Evolutionary conservation across 2,797 vertebrate species (phyloP), one percentile per base, ranked within the genome.

Genomic region (Hafferia zeledoni): DNA sequence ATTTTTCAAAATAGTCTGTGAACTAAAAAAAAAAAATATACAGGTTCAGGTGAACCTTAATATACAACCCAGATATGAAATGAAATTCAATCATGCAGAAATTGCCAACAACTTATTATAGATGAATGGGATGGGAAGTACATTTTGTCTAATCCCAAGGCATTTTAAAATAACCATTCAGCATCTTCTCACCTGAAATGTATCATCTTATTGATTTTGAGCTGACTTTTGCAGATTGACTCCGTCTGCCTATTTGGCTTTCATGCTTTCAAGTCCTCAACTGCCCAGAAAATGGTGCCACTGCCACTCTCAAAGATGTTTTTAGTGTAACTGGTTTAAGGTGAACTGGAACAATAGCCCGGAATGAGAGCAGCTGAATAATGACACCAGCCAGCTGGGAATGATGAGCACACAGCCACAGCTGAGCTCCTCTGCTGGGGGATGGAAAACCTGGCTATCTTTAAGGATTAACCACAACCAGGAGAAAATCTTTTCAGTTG

Each of bases 141-240:
- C 80, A 83, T 94, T 96, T 95, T 93, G 18, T 83, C 74, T 94
- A 90, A 94, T 96, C 93, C 85, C 85, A 83, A 87, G 83, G 60
- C 77, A 82, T 91, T 95, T 93, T 39, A 93, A 87, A 92, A 90
- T 80, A 97, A 81, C 81, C 63, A 8, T 89, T 96, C 88, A 83
- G 93, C 78, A 72, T 93, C 91, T 93, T 93, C 93, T 92, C 65
- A 93, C 92, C 69, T 94, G 94, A 90, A 85, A 96, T 94, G 37
- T 72, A 94, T 92, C 50, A 55, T 92, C 68, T 87, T 93, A 94
- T 59, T 92, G 90, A 95, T 95, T 97, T 79, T 83, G 61, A 94
- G 82, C 83, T 92, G 94, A 87, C 85, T 97, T 92, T 35, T 80
- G 81, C 83, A 96, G 86, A 87, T 85, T 90, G 81, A 89, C 88